Evolutionary conservation across 2,888 invertebrate genomes (phyloP).

Genomic region (Terebella lapidaria): DNA sequence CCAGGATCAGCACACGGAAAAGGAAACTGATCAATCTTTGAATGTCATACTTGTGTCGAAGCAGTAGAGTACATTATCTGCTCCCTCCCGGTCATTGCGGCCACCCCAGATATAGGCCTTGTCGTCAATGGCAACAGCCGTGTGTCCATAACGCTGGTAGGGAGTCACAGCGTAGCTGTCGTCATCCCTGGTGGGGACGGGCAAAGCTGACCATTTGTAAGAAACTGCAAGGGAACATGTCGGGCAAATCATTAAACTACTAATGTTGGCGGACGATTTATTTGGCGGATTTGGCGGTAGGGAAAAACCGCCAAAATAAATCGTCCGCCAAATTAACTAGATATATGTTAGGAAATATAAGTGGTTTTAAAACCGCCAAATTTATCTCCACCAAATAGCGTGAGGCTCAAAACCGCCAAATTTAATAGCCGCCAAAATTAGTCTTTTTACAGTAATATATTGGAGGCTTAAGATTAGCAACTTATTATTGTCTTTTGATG

Average conservation of each 20-base stretch:
- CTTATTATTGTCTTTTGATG: too few relatives aligned
- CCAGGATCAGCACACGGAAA: neutral
- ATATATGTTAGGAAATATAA: too few relatives aligned
- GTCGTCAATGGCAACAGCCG: slow-evolving; percentile 74
- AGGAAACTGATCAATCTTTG: neutral
- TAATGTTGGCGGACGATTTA: too few relatives aligned
- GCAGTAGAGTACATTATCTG: slow-evolving; percentile 75
- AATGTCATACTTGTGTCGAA: slow-evolving; percentile 77
- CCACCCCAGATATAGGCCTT: slow-evolving; percentile 87
- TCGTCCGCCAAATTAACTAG: too few relatives aligned
- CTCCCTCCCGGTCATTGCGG: slow-evolving; percentile 71
- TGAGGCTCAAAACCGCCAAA: too few relatives aligned
- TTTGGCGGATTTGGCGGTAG: too few relatives aligned
- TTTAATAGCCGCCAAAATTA: too few relatives aligned
- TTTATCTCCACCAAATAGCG: too few relatives aligned
- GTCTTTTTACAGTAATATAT: too few relatives aligned
- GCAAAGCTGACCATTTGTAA: slow-evolving; percentile 55
- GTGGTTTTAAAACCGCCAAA: too few relatives aligned
- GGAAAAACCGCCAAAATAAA: too few relatives aligned
- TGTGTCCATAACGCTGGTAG: slow-evolving; percentile 83
- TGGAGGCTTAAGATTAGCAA: too few relatives aligned
- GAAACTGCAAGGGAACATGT: slow-evolving; percentile 41
- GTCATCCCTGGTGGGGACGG: slow-evolving; percentile 56
- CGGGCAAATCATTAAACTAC: neutral
- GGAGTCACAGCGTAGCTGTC: slow-evolving; percentile 55